phyloP scores from a whole-genome alignment of 1,140 invertebrate genomes.

The Drosophila fuyamai region DNA sequence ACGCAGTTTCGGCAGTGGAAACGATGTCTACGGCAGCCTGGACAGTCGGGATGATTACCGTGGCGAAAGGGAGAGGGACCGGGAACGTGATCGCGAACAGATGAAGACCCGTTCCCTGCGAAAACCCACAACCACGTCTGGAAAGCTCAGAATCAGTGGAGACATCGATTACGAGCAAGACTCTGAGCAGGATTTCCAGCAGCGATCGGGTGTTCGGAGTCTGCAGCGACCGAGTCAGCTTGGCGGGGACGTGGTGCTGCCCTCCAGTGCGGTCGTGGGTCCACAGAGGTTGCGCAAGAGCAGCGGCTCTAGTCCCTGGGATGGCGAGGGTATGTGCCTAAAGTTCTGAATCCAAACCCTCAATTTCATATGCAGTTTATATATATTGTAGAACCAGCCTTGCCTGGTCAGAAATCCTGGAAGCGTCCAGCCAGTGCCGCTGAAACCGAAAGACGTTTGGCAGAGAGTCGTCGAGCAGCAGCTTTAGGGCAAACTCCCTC shows the following conservation, averaged over 20 bases:
- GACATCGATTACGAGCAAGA: slow-evolving; percentile 84
- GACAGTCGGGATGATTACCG: slow-evolving; percentile 81
- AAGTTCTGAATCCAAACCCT: too few relatives aligned
- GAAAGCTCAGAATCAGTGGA: slow-evolving; percentile 68
- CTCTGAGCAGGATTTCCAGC: slow-evolving; percentile 78
- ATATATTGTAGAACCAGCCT: slow-evolving; percentile 73
- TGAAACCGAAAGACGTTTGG: slow-evolving; percentile 85
- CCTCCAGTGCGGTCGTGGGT: slow-evolving; percentile 25
- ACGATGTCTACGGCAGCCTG: slow-evolving; percentile 80
- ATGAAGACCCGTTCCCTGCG: slow-evolving; percentile 75
- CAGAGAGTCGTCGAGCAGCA: slow-evolving; percentile 83
- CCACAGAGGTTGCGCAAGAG: slow-evolving; percentile 80
- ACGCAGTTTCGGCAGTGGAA: slow-evolving; percentile 82
- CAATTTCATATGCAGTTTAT: neutral
- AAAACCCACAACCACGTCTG: slow-evolving; percentile 64
- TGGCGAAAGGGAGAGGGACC: slow-evolving; percentile 44
- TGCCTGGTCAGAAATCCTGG: slow-evolving; percentile 86
- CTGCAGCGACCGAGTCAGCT: slow-evolving; percentile 76
- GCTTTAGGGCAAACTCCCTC: slow-evolving; percentile 82
- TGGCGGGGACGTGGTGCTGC: slow-evolving; percentile 44
- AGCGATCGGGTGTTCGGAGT: slow-evolving; percentile 55
- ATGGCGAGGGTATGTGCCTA: slow-evolving; percentile 85
- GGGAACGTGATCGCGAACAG: slow-evolving; percentile 66
- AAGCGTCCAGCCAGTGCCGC: slow-evolving; percentile 88
- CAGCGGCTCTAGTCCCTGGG: slow-evolving; percentile 86